phyloP scores from a whole-genome alignment of 2,797 vertebrate genomes.

The Coendou prehensilis region DNA sequence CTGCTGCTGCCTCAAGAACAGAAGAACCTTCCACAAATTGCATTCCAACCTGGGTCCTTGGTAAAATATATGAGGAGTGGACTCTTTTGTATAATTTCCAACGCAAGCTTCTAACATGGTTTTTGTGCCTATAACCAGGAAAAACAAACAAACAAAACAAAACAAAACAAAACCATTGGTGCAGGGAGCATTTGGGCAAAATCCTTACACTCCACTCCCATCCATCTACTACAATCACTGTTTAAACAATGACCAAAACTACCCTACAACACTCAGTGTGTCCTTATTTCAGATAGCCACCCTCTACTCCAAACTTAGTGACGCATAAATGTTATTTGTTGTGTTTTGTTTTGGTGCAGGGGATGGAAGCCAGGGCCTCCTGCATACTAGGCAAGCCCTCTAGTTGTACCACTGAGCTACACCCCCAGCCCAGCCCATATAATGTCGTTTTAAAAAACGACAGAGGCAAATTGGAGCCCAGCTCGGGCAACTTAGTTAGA shows the following conservation, averaged over 20 bases:
- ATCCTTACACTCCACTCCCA: not conserved
- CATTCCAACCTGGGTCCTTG: not conserved
- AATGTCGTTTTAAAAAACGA: not conserved
- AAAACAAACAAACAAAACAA: not conserved
- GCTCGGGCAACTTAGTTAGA: not conserved
- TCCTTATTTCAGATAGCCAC: not conserved
- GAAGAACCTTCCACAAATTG: not conserved
- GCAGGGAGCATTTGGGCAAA: slow-evolving; percentile 1
- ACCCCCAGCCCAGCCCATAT: not conserved
- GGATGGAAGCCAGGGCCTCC: not conserved
- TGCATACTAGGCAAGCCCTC: not conserved
- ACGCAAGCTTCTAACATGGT: not conserved
- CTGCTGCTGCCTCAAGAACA: not conserved
- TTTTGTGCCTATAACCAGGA: not conserved
- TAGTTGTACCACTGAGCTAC: not conserved
- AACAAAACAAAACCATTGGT: not conserved
- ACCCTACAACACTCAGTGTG: not conserved
- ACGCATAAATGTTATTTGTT: not conserved
- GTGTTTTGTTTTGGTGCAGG: not conserved
- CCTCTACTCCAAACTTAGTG: not conserved
- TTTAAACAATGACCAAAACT: slow-evolving; percentile 35
- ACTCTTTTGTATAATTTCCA: slow-evolving; percentile 9
- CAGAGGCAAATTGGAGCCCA: not conserved
- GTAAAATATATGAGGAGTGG: not conserved
- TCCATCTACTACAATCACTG: not conserved